Evolutionary conservation across 1,140 invertebrate genomes (phyloP).

Genomic region (Drosophila nigromelanica): DNA sequence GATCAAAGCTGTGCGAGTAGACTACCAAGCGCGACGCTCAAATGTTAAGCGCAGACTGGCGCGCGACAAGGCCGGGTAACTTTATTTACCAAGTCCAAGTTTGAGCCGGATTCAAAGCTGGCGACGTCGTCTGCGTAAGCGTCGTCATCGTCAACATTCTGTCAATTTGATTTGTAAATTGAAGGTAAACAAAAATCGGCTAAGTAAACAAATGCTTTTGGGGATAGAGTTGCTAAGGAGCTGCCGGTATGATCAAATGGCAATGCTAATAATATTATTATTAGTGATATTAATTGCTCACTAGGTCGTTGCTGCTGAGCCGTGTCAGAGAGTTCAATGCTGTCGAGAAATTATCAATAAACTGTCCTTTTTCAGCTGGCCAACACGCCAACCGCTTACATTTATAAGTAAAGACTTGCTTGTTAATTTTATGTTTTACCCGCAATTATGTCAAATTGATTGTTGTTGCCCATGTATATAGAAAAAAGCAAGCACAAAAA

Average conservation of each 20-base stretch:
- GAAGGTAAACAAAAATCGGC: conserved; percentile 45
- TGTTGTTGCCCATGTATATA: conserved; percentile 58
- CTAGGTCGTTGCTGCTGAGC: conserved; percentile 50
- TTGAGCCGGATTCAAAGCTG: conserved; percentile 24
- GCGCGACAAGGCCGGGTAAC: conserved; percentile 72
- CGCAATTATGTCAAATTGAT: conserved; percentile 77
- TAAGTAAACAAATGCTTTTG: conserved; percentile 4
- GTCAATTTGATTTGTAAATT: conserved; percentile 44
- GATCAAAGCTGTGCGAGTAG: conserved; percentile 19
- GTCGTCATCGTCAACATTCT: conserved; percentile 27
- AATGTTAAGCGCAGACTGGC: conserved; percentile 68
- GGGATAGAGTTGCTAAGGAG: conserved; percentile 21
- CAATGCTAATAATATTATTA: conserved; percentile 26
- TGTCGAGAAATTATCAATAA: conserved; percentile 42
- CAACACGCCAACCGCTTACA: conserved; percentile 41
- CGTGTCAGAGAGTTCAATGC: conserved; percentile 58
- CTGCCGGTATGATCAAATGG: conserved; percentile 30
- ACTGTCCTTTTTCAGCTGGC: not conserved
- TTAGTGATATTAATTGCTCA: conserved; percentile 61
- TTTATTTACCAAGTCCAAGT: conserved; percentile 67
- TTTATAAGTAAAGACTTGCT: too few relatives aligned
- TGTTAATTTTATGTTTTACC: conserved; percentile 63
- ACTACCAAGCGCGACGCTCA: conserved; percentile 50
- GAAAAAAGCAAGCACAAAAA: conserved; percentile 25
- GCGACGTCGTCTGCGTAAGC: conserved; percentile 8